Percentiles rank a stretch among this genome's conserved stretches.
Conservation (phyloP, 2,113 vertebrate genomes). For the Lathamus discolor region DNA sequence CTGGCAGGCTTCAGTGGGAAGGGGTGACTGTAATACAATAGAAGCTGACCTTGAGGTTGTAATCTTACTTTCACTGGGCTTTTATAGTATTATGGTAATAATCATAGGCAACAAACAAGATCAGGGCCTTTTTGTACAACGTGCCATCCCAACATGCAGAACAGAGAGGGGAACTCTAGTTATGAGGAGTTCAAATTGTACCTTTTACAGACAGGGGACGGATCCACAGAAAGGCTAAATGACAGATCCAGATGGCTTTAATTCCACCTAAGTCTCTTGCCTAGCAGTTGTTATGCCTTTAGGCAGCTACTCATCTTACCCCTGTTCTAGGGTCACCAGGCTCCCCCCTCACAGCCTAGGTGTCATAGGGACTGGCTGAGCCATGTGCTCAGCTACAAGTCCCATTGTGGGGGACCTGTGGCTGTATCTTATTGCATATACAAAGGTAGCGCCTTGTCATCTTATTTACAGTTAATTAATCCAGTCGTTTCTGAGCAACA, state of each 20-base stretch:
- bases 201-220: not conserved
- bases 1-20: not conserved
- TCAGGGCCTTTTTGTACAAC: not conserved
- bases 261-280: not conserved
- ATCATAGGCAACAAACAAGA: not conserved
- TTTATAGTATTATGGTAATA: not conserved
- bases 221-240: not conserved
- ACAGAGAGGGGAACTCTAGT: not conserved
- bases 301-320: not conserved
- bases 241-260: slow-evolving; percentile 9
- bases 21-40: not conserved
- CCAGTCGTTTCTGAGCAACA: not conserved
- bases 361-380: not conserved
- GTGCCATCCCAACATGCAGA: not conserved
- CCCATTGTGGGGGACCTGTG: fast-evolving
- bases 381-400: not conserved
- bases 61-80: not conserved
- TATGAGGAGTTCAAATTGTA: not conserved
- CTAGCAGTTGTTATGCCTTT: not conserved
- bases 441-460: not conserved
- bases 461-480: not conserved
- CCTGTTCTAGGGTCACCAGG: not conserved
- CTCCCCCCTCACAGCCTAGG: not conserved
- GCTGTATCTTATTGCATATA: not conserved
- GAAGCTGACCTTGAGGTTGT: slow-evolving; percentile 15